Evolutionary conservation across 2,888 invertebrate genomes (phyloP), one percentile per base, ranked within the genome.

Genomic region (Pachycephus smyrnensis): DNA sequence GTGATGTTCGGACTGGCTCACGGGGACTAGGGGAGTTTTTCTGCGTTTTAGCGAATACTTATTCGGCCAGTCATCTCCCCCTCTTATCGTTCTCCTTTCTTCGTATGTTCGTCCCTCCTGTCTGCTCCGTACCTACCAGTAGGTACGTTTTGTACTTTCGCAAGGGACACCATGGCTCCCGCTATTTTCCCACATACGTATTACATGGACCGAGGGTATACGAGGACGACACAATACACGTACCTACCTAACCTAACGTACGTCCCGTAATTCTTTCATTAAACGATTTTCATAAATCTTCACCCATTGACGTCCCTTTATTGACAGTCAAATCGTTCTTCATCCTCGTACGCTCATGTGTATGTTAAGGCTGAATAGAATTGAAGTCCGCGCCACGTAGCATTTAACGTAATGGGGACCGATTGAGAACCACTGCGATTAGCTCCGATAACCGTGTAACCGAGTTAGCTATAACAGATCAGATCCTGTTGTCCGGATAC

Each of bases 391-490:
- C 15, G 15, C 4, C 40, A 1, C 76, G 55, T 73, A 40, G 75
- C 37, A 69, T 30, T 23, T 69, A 68, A 78, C 71, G 69, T 30
- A 6, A 12, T 23, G 75, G 35, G 37, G 40, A 35, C 31, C 23
- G 36, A n/a, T 12, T 75, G 77, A 76, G 55, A 76, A 77, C 73
- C 75, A 78, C 55, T 33, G 68, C 78, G 81, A 83, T 83, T 81
- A 81, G 83, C 15, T 76, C 80, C 80, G 82, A 84, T 81, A 82
- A 81, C 80, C 84, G 82, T 83, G 80, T 81, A 81, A 83, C 81
- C 84, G 77, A 82, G 79, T 81, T 78, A 76, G 75, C 75, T 78
- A 55, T 23, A 40, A 71, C 69, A 71, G 76, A 73, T 79, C 73
- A 15, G 40, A 55, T 32, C 32, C 71, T 30, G 71, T 30, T 32